Evolutionary conservation across 2,113 vertebrate species (phyloP), one percentile per base, ranked within the genome.

Genomic region (Chrysemys picta): DNA sequence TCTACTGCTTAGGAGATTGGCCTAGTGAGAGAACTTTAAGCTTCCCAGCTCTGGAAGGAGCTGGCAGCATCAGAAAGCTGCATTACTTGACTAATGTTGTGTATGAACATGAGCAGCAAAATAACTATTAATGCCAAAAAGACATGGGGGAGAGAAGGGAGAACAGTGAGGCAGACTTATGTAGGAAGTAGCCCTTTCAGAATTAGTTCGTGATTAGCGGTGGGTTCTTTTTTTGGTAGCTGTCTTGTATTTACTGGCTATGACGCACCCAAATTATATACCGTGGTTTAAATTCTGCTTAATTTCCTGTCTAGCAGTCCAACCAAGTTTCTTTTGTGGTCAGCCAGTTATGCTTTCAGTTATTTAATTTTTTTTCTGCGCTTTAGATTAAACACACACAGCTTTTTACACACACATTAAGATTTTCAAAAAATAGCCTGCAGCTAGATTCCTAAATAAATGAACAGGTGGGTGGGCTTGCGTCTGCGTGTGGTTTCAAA

Each of bases 101-200:
- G 88, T 92, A 85, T 85, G 90, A 90, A 91, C 91, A 93, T 91
- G 88, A 96, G 95, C 54, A 90, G 82, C 89, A 93, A 85, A 69
- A 83, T 80, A 90, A 25, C 54, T 87, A 85, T 79, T 81, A 49
- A 87, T 84, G 93, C 24, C 90, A 95, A 80, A 82, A 65, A 80
- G 88, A 88, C 65, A 57, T 85, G 57, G 62, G 83, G 80, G 45
- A 45, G 45, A 45, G 45, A 45, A 45, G 87, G 88, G 75, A 89
- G 83, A 87, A 85, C 85, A 89, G 78, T 95, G 94, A 65, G 31
- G 31, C 19, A 65, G 31, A 65, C 65, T 92, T 94, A n/a, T 84
- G 82, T 78, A 75, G 90, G 81, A 95, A 96, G 88, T 95, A 87
- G 88, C 92, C 79, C 93, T 81, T 94, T 93, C 84, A 76, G 59